Base-by-base conservation (phyloP, 1,140 invertebrate species). In the Chionoecetes opilio region DNA sequence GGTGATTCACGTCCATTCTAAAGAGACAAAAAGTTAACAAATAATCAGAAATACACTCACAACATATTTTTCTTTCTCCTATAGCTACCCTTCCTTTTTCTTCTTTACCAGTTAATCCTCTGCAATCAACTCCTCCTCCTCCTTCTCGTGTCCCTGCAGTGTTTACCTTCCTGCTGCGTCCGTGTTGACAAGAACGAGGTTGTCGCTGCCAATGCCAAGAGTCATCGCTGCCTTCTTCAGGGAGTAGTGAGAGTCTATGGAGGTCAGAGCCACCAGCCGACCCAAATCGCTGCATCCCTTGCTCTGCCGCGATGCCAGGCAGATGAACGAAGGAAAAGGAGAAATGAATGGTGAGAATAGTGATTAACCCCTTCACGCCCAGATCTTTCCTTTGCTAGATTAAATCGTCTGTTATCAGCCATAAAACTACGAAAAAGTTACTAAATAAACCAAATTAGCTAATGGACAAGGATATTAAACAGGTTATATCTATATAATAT, bases 201-300 rank as follows among this genome's bases (percentile, higher is more conserved):
- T 99, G 84, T 98, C 98, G 21, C 97, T 97, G 0, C 98, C 98
- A 75, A 99, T 98, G 98, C 95, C 97, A 32, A 98, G 96, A 38
- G 98, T 96, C 17, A 98, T 98, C 0, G 98, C 98, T 96, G 99
- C 97, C 96, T 99, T 99, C 96, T 98, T 98, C 5, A 99, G 98
- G 0, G 99, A 99, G 97, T 99, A 99, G 97, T 99, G 99, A n/a
- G 99, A 98, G 97, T 99, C 98, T 96, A 98, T 98, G 0, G 98
- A 99, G 0, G 98, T 98, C 96, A 98, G 99, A 0, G 99, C 96
- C 0, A 99, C 98, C 82, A 99, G 96, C 37, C 98, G 97, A 9
- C 14, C 97, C 97, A 96, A 98, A 97, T 3, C 99, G 97, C 0
- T 98, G 98, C 97, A 96, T 17, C 97, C 97, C 86, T 31, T 26